A percentile compares a stretch with the other conserved stretches of the same genome.
phyloP scores from a whole-genome alignment of 2,888 invertebrate genomes.

The Microplitis manilae region DNA sequence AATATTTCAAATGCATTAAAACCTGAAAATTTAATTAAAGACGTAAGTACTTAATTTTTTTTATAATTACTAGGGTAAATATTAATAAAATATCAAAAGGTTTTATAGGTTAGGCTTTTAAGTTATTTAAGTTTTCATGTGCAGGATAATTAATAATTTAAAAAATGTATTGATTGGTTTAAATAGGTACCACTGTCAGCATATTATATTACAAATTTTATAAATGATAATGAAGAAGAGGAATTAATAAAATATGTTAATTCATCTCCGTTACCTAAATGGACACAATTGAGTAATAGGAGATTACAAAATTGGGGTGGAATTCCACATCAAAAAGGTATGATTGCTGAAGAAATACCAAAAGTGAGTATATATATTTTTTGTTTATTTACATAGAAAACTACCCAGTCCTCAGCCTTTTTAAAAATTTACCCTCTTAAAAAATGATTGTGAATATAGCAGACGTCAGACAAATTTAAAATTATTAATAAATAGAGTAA shows the following conservation, averaged over 20 bases:
- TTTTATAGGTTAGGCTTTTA: conserved; percentile 17
- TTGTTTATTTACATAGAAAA: conserved; percentile 52
- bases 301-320: conserved; percentile 99
- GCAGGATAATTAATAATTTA: too few relatives aligned
- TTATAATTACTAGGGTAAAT: background rate
- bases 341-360: conserved; percentile 93
- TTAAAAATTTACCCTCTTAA: too few relatives aligned
- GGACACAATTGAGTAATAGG: conserved; percentile 93
- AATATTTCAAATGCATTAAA: background rate
- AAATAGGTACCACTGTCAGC: conserved; percentile 76
- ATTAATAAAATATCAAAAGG: background rate
- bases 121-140: too few relatives aligned
- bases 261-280: conserved; percentile 90
- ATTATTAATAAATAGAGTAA: too few relatives aligned
- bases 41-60: background rate
- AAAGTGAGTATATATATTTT: conserved; percentile 73
- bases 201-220: conserved; percentile 90
- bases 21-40: background rate
- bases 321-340: conserved; percentile 91
- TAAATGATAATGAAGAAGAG: conserved; percentile 82
- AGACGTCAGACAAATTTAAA: too few relatives aligned
- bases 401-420: too few relatives aligned
- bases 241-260: conserved; percentile 83
- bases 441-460: too few relatives aligned
- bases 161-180: too few relatives aligned